Conservation (phyloP, 2,888 invertebrate species). For the Scaptomyza cyrtandrae region DNA sequence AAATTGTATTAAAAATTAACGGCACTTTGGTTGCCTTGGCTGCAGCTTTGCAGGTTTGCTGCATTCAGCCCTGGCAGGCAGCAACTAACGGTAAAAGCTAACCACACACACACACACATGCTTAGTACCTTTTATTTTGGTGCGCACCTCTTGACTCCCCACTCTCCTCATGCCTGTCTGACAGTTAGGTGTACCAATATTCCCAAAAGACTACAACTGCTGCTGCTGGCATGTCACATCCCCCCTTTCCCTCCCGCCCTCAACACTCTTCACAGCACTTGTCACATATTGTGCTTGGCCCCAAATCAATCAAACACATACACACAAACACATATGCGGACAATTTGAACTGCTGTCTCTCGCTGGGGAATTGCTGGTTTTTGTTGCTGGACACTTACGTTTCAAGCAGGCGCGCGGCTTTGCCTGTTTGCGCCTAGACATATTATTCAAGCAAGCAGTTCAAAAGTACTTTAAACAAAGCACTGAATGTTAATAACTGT, state of each 20-base stretch:
- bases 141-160: conserved; percentile 47
- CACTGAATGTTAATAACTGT: conserved; percentile 2
- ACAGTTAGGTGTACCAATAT: conserved; percentile 70
- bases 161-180: conserved; percentile 29
- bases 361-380: conserved; percentile 47
- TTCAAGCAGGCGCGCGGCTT: conserved; percentile 88
- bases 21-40: conserved; percentile 78
- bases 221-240: conserved; percentile 17
- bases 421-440: conserved; percentile 90
- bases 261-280: conserved; percentile 47
- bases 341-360: conserved; percentile 30
- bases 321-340: conserved; percentile 41
- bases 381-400: conserved; percentile 85
- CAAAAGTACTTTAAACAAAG: neutral
- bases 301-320: conserved; percentile 72
- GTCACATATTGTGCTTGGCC: conserved; percentile 66
- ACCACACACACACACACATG: conserved; percentile 13
- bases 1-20: conserved; percentile 84
- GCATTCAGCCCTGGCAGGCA: conserved; percentile 9
- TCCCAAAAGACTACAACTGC: conserved; percentile 29
- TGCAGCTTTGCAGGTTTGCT: conserved; percentile 39
- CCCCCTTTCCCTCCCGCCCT: neutral
- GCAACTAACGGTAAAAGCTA: conserved; percentile 26
- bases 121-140: conserved; percentile 40
- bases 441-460: conserved; percentile 59